Evolutionary conservation across 2,113 vertebrate genomes (phyloP).

Genomic region (Brachypodius melanocephalos): DNA sequence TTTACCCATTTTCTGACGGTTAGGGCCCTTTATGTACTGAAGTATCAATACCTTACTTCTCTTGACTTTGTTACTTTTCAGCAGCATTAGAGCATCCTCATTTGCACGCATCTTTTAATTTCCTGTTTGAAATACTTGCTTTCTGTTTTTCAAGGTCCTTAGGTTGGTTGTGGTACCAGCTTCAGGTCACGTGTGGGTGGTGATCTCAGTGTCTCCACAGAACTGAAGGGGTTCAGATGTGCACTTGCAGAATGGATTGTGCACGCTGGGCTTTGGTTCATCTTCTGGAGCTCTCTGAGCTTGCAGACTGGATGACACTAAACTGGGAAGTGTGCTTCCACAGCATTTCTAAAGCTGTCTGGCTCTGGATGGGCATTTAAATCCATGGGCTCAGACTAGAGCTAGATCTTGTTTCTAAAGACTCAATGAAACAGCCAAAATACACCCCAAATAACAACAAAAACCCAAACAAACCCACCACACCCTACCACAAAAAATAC

Average conservation of each 20-base stretch:
- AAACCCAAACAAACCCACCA: background rate
- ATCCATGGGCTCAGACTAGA: background rate
- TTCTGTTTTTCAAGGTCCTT: background rate
- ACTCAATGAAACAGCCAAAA: background rate
- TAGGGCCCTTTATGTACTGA: background rate
- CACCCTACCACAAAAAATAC: accelerated
- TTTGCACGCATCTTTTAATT: background rate
- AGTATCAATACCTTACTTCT: background rate
- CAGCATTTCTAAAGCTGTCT: background rate
- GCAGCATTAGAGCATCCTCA: background rate
- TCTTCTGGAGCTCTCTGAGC: background rate
- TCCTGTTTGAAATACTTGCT: background rate
- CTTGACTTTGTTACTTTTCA: background rate
- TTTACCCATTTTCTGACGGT: background rate
- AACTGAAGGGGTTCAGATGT: background rate
- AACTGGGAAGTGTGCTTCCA: background rate
- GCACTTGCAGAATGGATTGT: background rate
- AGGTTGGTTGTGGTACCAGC: background rate
- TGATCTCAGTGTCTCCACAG: background rate
- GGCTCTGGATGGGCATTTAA: background rate
- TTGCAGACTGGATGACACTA: background rate
- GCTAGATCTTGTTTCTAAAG: background rate
- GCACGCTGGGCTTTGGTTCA: background rate
- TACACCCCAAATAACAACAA: background rate
- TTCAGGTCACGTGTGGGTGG: background rate